Conservation (phyloP, 2,888 invertebrate genomes). For the Pyrgus malvae region DNA sequence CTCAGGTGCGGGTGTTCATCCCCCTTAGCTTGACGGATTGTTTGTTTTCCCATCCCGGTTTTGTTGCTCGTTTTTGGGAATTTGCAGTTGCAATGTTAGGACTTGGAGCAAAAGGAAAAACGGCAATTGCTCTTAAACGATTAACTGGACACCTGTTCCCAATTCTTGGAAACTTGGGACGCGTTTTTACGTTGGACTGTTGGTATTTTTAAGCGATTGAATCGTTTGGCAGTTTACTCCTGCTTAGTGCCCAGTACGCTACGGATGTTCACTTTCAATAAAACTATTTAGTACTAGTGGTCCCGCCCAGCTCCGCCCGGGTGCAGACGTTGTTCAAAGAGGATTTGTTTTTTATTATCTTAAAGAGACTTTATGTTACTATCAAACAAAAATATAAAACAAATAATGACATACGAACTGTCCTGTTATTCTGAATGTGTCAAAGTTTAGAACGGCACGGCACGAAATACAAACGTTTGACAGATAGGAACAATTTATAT, state of each 20-base stretch:
- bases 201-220: slow-evolving; percentile 8
- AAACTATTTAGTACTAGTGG: too few relatives aligned
- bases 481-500: too few relatives aligned
- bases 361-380: too few relatives aligned
- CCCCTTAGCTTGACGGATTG: slow-evolving; percentile 64
- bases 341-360: too few relatives aligned
- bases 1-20: slow-evolving; percentile 55
- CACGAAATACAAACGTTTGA: too few relatives aligned
- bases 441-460: too few relatives aligned
- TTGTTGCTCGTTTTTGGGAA: slow-evolving; percentile 51
- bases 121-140: slow-evolving; percentile 27
- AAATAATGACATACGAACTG: too few relatives aligned
- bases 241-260: background rate
- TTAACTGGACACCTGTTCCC: slow-evolving; percentile 27
- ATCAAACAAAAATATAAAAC: too few relatives aligned
- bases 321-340: too few relatives aligned
- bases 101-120: slow-evolving; percentile 29
- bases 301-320: too few relatives aligned
- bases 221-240: background rate
- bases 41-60: slow-evolving; percentile 57
- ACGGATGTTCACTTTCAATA: background rate
- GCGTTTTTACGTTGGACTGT: slow-evolving; percentile 1
- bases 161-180: slow-evolving; percentile 9
- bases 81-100: slow-evolving; percentile 52
- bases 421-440: too few relatives aligned